Base-by-base conservation (phyloP, 2,113 vertebrate species). In the Bos indicus region DNA sequence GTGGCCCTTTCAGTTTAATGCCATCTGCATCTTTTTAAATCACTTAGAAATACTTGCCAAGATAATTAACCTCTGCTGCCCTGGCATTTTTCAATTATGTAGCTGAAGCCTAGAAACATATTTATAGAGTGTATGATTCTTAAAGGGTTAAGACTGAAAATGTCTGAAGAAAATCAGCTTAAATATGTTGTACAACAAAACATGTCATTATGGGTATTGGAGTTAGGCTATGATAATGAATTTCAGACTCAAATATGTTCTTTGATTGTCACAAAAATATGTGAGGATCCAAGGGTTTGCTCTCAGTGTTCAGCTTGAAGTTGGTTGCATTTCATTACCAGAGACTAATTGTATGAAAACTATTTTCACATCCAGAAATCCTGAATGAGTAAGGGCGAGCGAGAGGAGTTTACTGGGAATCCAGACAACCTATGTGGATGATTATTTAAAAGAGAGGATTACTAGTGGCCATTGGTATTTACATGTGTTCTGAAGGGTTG, bases 201-300 rank as follows among this genome's bases (percentile, higher is more conserved):
- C 98, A 98, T 98, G 98, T 99, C 97, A 98, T 99, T 98, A 98
- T 97, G 98, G 97, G 98, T 98, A 98, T 98, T 98, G 98, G 97
- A 99, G 97, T 98, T 97, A 98, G 98, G 97, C 98, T 98, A 95
- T 97, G 97, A 98, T 99, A 99, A 99, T 99, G 98, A 98, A 99
- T 98, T 99, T 99, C 98, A 98, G 97, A 98, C 97, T 98, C 95
- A 98, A 98, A 98, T 98, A 98, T 99, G 99, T 98, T 98, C 98
- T 99, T 99, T 99, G 98, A 99, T 98, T 99, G 98, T 98, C 98
- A 98, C 98, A 98, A 94, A 99, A 99, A 96, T 98, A 98, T 98
- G 97, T 10, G 60, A 94, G 91, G 97, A 98, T 97, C 97, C 97
- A 96, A 98, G 97, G 95, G 88, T 98, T 98, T 98, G 97, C 98